These are phyloP conservation scores for Tetramorium bicarinatum DNA, from an alignment of 2,888 invertebrate genomes.

Conservation along the genomic window DNA sequence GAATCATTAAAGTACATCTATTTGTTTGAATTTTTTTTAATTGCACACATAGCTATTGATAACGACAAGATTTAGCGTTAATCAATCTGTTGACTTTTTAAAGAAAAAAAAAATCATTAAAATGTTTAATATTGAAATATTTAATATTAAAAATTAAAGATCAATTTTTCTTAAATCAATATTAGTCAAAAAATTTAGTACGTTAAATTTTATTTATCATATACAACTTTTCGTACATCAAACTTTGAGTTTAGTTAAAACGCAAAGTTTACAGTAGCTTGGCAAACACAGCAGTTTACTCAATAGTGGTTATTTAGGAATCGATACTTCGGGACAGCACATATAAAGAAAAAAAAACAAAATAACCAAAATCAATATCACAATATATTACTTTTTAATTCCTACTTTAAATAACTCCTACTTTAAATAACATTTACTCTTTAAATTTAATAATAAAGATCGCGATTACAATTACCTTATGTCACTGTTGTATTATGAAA, in stretches of 20 bases:
- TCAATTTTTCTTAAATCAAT: not conserved
- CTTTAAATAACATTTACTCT: not conserved
- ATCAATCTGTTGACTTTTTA: not conserved
- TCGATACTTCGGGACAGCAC: not conserved
- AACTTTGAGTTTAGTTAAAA: not conserved
- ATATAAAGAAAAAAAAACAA: not conserved
- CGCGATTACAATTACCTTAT: not conserved
- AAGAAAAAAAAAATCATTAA: not conserved
- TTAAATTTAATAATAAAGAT: slow-evolving; percentile 2
- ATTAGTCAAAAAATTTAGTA: not conserved
- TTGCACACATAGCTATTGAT: slow-evolving; percentile 19
- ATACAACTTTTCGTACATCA: not conserved
- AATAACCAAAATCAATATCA: not conserved
- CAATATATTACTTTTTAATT: not conserved
- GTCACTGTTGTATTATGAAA: not conserved
- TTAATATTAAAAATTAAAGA: not conserved
- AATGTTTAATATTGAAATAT: slow-evolving; percentile 3
- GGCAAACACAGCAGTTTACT: slow-evolving; percentile 46
- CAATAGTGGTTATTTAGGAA: slow-evolving; percentile 13
- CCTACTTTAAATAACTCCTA: too few relatives aligned
- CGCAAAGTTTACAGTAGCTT: not conserved
- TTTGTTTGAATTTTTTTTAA: slow-evolving; percentile 35
- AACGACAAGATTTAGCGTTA: not conserved
- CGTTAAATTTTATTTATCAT: not conserved
- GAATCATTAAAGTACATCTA: not conserved